Percentiles rank a stretch among this genome's conserved stretches.
phyloP scores from a whole-genome alignment of 1,140 invertebrate genomes.

The Drosophila sturtevanti region DNA sequence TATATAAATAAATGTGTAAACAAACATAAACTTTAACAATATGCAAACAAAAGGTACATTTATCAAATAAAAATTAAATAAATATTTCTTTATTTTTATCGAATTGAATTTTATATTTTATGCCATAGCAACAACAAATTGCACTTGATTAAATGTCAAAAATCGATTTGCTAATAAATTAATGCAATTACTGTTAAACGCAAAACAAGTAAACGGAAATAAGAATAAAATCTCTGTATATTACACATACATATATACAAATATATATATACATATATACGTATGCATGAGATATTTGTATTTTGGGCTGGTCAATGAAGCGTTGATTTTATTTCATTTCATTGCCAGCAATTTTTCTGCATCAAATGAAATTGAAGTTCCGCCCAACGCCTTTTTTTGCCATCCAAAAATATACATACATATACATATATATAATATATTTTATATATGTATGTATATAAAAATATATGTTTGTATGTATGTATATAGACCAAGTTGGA shows the following conservation, averaged over 20 bases:
- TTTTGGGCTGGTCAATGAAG: slow-evolving; percentile 49
- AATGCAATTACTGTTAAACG: background rate
- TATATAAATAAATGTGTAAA: background rate
- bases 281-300: background rate
- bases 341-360: slow-evolving; percentile 79
- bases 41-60: no score
- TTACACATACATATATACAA: background rate
- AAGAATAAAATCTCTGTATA: background rate
- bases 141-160: background rate
- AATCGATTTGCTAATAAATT: slow-evolving; percentile 1
- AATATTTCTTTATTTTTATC: background rate
- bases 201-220: background rate
- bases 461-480: no score
- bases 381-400: slow-evolving; percentile 35
- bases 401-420: slow-evolving; percentile 25
- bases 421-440: no score
- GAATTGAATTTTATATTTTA: background rate
- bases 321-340: slow-evolving; percentile 79
- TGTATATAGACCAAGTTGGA: slow-evolving; percentile 25
- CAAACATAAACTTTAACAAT: no score
- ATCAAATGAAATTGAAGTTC: slow-evolving; percentile 79
- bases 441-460: no score
- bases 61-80: no score
- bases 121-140: background rate
- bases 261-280: background rate